Base-by-base conservation (phyloP, 2,113 vertebrate genomes). In the Guaruba guarouba region DNA sequence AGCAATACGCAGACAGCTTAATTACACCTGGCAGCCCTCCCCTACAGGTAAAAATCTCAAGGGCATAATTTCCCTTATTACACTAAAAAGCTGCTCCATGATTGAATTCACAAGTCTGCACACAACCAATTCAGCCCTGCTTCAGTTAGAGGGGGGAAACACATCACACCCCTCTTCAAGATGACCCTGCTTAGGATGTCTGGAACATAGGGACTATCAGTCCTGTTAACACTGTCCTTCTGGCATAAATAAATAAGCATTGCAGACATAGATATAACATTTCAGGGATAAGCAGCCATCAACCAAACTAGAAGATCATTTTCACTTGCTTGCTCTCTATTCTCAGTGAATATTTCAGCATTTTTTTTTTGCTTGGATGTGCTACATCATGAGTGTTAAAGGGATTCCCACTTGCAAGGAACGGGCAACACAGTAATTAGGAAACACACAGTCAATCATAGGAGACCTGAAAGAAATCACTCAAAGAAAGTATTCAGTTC, bases 31-130 rank as follows among this genome's bases (percentile, higher is more conserved):
- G n/a, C n/a, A n/a, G n/a, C n/a, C n/a, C n/a, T n/a, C n/a, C n/a
- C n/a, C n/a, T n/a, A n/a, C n/a, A n/a, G n/a, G 27, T 69, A 69
- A 89, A 95, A 94, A 86, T 70, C 95, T 73, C 86, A 86, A 66
- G 77, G 91, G 88, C 61, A 54, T 79, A 9, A 74, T 83, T 88
- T 86, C 51, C 59, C 46, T 43, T 73, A 14, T 13, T 67, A 27
- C 48, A 87, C 37, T 71, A 87, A 76, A 94, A 92, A 92, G 33
- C 66, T 82, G 52, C 18, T 93, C 51, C 39, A 35, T 44, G 73
- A 55, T 11, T 92, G 73, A 48, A 78, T 86, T 92, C 89, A 88
- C 55, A 80, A 70, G 78, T 28, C n/a, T 51, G 18, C 55, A 66
- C 4, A 63, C 7, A 71, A n/a, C 2, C 7, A n/a, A 51, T 54